Evolutionary conservation across 2,113 vertebrate genomes (phyloP), one percentile per base, ranked within the genome.

Genomic region (Megaceryle maxima): DNA sequence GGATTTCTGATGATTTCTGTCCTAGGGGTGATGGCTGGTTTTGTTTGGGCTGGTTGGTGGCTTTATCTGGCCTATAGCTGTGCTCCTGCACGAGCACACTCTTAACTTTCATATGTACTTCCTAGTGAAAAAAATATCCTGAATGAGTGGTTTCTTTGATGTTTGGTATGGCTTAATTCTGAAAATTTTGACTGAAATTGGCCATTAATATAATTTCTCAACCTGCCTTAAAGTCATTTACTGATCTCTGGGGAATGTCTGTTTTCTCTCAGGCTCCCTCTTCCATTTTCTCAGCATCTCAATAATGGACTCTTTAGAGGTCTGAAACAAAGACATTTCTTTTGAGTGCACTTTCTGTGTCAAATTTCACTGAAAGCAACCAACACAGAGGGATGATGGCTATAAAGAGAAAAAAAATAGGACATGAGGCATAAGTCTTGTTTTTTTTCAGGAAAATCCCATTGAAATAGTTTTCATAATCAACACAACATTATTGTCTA

Each of bases 11-110:
- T 22, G 1, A 56, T 46, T 64, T 80, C 28, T 28, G 15, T 41
- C 35, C 56, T 25, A 76, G 13, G 4, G 8, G 19, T 46, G 25
- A 86, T 43, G 1, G 8, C 2, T 21, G 6, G 0, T 55, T 77
- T 64, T 50, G 13, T 9, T 77, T 59, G 39, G 16, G 18, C 16
- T 39, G 16, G 9, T 55, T 77, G 63, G 4, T 15, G 44, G 41
- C 70, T 88, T 82, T 56, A 83, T 68, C 22, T 53, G 51, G 69
- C 33, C 56, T 72, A 44, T 12, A 79, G 7, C 13, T 46, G n/a
- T 25, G 33, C 1, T 73, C 21, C n/a, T 76, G 19, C 14, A 43
- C 29, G 9, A 77, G 25, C 4, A 1, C 26, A 77, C 17, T 43
- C 17, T 37, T 66, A 51, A 51, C 50, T 51, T 51, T 51, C 24